A percentile compares a stretch with the other conserved stretches of the same genome.
These are phyloP conservation scores for Acheta domesticus DNA, from an alignment of 2,888 invertebrate species.

Conservation along the genomic window DNA sequence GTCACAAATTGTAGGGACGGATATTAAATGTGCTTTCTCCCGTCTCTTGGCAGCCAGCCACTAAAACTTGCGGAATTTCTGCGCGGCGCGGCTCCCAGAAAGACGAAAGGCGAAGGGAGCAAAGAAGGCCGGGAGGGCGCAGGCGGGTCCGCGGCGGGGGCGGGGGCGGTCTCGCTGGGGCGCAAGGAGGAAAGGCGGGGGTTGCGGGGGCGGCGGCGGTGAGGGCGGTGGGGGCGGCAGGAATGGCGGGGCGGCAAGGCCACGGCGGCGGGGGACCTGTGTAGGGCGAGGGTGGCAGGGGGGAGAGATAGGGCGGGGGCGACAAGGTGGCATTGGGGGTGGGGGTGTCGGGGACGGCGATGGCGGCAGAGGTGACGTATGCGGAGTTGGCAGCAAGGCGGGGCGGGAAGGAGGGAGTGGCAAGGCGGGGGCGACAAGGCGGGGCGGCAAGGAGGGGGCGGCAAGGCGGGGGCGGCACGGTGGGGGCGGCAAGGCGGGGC, in stretches of 20 bases:
- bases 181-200: background rate
- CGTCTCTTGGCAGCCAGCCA: conserved; percentile 5
- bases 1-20: conserved; percentile 31
- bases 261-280: too few species aligned
- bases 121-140: background rate
- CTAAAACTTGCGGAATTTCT: background rate
- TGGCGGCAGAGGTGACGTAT: too few species aligned
- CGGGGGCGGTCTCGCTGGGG: background rate
- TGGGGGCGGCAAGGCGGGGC: too few species aligned
- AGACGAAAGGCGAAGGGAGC: background rate
- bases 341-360: too few species aligned
- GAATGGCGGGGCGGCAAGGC: too few species aligned
- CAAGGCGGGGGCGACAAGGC: too few species aligned
- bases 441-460: too few species aligned
- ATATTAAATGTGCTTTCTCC: conserved; percentile 31
- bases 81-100: background rate
- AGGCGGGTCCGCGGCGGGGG: background rate
- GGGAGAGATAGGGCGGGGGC: too few species aligned
- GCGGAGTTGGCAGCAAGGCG: background rate
- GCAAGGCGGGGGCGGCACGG: too few species aligned
- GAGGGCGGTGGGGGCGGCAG: too few species aligned
- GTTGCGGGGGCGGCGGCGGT: background rate
- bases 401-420: background rate
- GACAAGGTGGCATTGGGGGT: too few species aligned
- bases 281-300: too few species aligned